Evolutionary conservation across 1,140 invertebrate species (phyloP).

Genomic region (Anoplophora glabripennis): DNA sequence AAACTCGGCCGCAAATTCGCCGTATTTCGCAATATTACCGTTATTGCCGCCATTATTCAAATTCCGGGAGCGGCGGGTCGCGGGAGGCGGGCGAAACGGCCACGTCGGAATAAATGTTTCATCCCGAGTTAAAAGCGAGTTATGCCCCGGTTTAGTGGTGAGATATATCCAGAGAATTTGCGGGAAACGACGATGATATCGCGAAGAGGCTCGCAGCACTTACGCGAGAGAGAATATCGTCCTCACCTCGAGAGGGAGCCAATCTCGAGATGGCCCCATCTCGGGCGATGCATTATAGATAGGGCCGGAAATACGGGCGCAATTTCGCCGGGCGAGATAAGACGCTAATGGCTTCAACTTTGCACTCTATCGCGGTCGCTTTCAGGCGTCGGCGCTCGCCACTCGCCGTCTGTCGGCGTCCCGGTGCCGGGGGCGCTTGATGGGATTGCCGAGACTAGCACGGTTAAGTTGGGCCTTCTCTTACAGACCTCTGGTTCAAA

Average conservation of each 20-base stretch:
- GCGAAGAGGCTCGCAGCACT: constrained; percentile 24
- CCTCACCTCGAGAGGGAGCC: constrained; percentile 36
- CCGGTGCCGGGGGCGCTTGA: not conserved
- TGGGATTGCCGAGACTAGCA: not conserved
- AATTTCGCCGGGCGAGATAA: constrained; percentile 46
- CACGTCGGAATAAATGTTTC: constrained; percentile 27
- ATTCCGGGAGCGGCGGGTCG: too few relatives aligned
- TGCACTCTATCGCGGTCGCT: constrained; percentile 45
- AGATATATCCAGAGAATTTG: constrained; percentile 29
- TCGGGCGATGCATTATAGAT: constrained; percentile 48
- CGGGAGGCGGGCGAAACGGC: not conserved
- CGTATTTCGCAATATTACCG: too few relatives aligned
- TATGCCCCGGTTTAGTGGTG: constrained; percentile 12
- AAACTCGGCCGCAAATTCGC: too few relatives aligned
- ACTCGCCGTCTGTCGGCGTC: constrained; percentile 30
- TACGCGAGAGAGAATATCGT: constrained; percentile 24
- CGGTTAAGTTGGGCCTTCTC: too few relatives aligned
- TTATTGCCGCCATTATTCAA: too few relatives aligned
- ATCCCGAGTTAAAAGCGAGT: constrained; percentile 26
- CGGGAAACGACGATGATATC: constrained; percentile 33
- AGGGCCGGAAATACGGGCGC: constrained; percentile 45
- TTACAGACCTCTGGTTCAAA: too few relatives aligned
- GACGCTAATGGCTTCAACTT: constrained; percentile 51
- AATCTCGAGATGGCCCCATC: constrained; percentile 41
- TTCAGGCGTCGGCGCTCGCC: constrained; percentile 26